These are phyloP conservation scores for Amblyopsis rosae DNA, from an alignment of 2,113 vertebrate species.

Conservation along the genomic window DNA sequence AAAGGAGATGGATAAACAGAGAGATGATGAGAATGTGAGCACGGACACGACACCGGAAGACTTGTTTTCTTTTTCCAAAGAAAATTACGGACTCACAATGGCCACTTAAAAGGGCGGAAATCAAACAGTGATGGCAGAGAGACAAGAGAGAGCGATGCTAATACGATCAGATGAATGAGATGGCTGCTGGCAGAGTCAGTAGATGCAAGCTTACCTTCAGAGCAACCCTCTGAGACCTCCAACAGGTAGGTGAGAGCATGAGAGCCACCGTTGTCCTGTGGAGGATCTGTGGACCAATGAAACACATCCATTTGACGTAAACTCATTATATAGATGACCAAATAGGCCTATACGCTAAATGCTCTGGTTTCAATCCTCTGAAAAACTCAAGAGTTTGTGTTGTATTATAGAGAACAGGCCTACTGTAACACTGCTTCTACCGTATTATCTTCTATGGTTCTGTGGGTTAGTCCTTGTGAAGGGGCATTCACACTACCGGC, in stretches of 20 bases:
- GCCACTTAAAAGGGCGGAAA: neutral
- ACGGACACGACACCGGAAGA: neutral
- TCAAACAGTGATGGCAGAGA: neutral
- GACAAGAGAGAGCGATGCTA: neutral
- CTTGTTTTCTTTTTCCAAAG: neutral
- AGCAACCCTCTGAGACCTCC: slow-evolving; percentile 90
- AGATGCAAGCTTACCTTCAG: slow-evolving; percentile 80
- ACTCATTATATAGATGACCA: too few species aligned
- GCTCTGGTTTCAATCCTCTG: too few species aligned
- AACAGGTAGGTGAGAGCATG: slow-evolving; percentile 91
- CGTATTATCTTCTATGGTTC: too few species aligned
- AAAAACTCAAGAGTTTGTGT: too few species aligned
- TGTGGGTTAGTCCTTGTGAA: too few species aligned
- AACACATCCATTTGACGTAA: slow-evolving; percentile 1
- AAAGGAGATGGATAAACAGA: neutral
- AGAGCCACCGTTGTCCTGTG: slow-evolving; percentile 92
- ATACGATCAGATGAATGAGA: neutral
- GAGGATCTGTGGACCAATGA: slow-evolving; percentile 81
- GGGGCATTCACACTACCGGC: too few species aligned
- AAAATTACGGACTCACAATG: neutral
- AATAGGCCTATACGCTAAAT: too few species aligned
- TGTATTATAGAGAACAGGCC: too few species aligned
- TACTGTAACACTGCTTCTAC: too few species aligned
- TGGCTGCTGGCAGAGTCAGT: neutral
- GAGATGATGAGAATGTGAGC: neutral